Evolutionary conservation across 2,113 vertebrate species (phyloP), one percentile per base, ranked within the genome.

Genomic region (Laticauda laticaudata): DNA sequence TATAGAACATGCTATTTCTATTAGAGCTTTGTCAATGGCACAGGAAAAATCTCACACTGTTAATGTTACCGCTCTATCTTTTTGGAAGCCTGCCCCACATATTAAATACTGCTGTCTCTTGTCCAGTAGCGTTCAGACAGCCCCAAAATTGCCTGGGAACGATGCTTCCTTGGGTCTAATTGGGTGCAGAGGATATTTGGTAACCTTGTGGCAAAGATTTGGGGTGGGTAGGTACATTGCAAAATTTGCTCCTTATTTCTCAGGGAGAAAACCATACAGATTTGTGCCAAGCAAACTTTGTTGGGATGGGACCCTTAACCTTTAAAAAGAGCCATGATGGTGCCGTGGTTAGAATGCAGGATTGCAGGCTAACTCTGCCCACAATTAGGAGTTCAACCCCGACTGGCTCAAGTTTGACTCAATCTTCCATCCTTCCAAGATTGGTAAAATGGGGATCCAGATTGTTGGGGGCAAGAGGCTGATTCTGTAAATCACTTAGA

Each of bases 41-140:
- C 92, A 91, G 85, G 61, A 57, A 92, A 92, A 95, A 55, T 90
- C 87, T 88, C 34, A 92, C 94, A 92, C 92, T 94, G 89, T 91
- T 90, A 94, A 91, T 39, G 94, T 94, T 95, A 94, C 93, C 92
- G 92, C 94, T 93, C 92, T 85, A 93, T 92, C 93, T 26, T 91
- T 96, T 94, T 9, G 95, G 92, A 95, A 93, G 94, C 94, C 94
- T 92, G 89, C 89, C 89, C 91, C 90, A 39, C 18, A 43, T 92
- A 91, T 86, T 69, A 93, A 94, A 91, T 92, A 91, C 7, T 1
- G 93, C 96, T 96, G 92, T 94, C 75, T 1, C 93, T 89, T 89
- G 29, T 20, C 3, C 69, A 23, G 45, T n/a, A 23, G 81, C 88
- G 29, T 93, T 93, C 55, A 29, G 21, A 43, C 89, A 29, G n/a